Evolutionary conservation across 2,113 vertebrate genomes (phyloP).

Genomic region (Polypterus bichir): DNA sequence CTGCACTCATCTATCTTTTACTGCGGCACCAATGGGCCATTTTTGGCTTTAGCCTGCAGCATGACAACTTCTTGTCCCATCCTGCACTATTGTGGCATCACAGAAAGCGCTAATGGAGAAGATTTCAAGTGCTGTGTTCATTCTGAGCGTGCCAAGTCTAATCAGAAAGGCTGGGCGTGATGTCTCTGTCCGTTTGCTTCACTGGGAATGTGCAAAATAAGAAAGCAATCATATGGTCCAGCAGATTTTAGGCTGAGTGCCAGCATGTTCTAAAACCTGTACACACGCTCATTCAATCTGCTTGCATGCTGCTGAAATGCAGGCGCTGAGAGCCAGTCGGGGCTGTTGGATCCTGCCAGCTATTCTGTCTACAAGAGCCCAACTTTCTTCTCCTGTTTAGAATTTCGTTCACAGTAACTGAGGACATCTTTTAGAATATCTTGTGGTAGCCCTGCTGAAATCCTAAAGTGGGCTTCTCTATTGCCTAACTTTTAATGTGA

Average conservation of each 20-base stretch:
- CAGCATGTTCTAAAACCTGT: conserved; percentile 64
- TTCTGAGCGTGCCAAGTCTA: conserved; percentile 16
- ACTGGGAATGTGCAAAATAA: conserved; percentile 53
- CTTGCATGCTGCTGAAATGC: conserved; percentile 48
- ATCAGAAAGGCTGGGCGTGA: conserved; percentile 38
- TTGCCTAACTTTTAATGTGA: too few relatives aligned
- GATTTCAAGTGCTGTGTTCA: conserved; percentile 20
- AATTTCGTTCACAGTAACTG: too few relatives aligned
- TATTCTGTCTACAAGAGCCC: too few relatives aligned
- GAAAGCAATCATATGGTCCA: conserved; percentile 69
- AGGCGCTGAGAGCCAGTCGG: too few relatives aligned
- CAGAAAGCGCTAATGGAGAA: conserved; percentile 10
- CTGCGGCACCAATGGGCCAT: too few relatives aligned
- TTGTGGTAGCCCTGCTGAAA: too few relatives aligned
- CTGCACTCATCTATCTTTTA: too few relatives aligned
- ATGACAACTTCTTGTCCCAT: neutral
- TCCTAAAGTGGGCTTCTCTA: too few relatives aligned
- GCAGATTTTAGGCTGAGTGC: conserved; percentile 62
- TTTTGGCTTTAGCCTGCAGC: too few relatives aligned
- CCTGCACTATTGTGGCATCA: neutral
- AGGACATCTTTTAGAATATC: too few relatives aligned
- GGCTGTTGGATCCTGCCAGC: too few relatives aligned
- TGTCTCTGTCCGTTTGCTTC: conserved; percentile 45
- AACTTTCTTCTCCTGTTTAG: too few relatives aligned
- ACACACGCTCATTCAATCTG: conserved; percentile 70